A percentile compares a stretch with the other conserved stretches of the same genome.
These are phyloP conservation scores for Diaprepes abbreviatus DNA, from an alignment of 2,888 invertebrate species.

Conservation along the genomic window DNA sequence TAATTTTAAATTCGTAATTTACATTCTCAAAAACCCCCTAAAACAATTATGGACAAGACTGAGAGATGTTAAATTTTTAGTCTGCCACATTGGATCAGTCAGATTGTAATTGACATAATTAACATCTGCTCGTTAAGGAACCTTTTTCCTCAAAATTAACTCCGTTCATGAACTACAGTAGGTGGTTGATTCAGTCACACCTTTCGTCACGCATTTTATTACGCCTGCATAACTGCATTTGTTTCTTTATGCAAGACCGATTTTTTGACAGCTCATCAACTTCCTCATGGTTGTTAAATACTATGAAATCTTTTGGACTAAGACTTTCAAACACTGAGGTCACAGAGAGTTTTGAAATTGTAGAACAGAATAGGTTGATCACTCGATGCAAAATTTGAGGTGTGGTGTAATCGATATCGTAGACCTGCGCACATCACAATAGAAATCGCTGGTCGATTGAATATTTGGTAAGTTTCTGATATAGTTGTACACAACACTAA, in stretches of 20 bases:
- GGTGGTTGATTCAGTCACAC: constrained; percentile 2
- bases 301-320: constrained; percentile 82
- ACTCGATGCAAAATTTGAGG: constrained; percentile 81
- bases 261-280: constrained; percentile 76
- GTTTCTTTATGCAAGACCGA: constrained; percentile 49
- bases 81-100: too few species aligned
- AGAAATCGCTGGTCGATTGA: constrained; percentile 79
- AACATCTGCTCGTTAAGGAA: too few species aligned
- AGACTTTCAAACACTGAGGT: constrained; percentile 86
- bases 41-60: too few species aligned
- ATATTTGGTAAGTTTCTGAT: constrained; percentile 87
- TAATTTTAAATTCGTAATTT: too few species aligned
- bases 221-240: constrained; percentile 45
- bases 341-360: constrained; percentile 87
- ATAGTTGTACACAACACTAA: too few species aligned
- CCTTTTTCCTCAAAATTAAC: neutral
- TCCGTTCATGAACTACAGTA: neutral
- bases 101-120: too few species aligned
- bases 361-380: constrained; percentile 84
- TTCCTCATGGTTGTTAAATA: constrained; percentile 83
- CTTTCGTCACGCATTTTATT: neutral
- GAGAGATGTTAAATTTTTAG: too few species aligned
- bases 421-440: constrained; percentile 90
- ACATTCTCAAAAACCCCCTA: too few species aligned
- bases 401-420: constrained; percentile 89